phyloP scores from a whole-genome alignment of 1,140 invertebrate species.

The Scaptomyza hsui region DNA sequence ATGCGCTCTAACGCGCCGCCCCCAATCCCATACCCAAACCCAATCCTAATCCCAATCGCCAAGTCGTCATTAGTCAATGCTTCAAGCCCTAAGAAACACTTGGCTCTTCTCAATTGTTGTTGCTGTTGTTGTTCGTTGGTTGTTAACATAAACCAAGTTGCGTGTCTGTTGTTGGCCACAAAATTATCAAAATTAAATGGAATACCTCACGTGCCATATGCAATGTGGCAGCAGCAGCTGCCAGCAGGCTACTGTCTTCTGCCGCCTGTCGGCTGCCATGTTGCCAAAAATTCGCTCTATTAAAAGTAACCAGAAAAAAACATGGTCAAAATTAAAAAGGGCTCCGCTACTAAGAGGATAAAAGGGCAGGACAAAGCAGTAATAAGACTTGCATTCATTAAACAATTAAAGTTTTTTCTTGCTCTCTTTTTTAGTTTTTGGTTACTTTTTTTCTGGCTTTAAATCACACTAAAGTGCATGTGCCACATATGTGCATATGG shows the following conservation, averaged over 20 bases:
- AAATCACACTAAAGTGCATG: conserved; percentile 58
- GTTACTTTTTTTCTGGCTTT: conserved; percentile 20
- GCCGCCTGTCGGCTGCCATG: conserved; percentile 52
- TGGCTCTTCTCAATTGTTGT: background rate
- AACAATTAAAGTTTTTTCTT: conserved; percentile 62
- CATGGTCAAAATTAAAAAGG: conserved; percentile 30
- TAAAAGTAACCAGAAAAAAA: conserved; percentile 15
- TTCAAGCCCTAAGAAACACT: conserved; percentile 49
- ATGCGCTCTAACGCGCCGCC: conserved; percentile 71
- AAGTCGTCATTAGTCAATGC: conserved; percentile 74
- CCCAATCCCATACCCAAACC: conserved; percentile 35
- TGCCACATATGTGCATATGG: conserved; percentile 24
- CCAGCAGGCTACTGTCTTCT: conserved; percentile 1
- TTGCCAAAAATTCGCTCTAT: conserved; percentile 27
- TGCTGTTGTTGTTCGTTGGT: background rate
- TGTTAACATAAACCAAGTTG: conserved; percentile 61
- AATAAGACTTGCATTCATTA: conserved; percentile 51
- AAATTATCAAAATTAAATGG: conserved; percentile 68
- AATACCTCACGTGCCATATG: conserved; percentile 75
- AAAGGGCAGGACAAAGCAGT: conserved; percentile 8
- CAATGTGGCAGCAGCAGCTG: conserved; percentile 54
- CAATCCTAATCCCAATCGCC: conserved; percentile 29
- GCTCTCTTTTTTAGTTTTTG: conserved; percentile 20
- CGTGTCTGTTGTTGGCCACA: conserved; percentile 48
- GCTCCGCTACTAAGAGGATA: conserved; percentile 20